Evolutionary conservation across 2,797 vertebrate species (phyloP), one percentile per base, ranked within the genome.

Genomic region (Forpus xanthops): DNA sequence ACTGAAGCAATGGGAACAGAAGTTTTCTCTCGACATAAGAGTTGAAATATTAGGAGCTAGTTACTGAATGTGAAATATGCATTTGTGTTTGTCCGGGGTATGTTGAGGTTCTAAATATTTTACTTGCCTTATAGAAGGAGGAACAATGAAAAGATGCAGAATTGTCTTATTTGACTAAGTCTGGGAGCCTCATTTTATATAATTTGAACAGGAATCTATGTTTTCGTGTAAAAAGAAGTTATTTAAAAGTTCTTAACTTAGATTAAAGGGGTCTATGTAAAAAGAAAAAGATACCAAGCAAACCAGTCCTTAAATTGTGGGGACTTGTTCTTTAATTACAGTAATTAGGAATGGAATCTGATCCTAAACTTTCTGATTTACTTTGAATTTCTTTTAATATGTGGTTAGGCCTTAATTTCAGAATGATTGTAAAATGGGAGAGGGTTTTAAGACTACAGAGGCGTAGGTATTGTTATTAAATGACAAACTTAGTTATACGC

Each of bases 321-420:
- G 94, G 92, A 96, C 95, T 94, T 96, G 96, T 96, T 96, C 0
- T 37, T 93, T 96, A 95, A 96, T 96, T 96, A 96, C 76, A 93
- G 94, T 92, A 96, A 96, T 95, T 96, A 96, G 94, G 92, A 95
- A 94, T 86, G 94, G 96, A 96, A 97, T 96, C 91, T 85, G 83
- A 97, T 96, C 74, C 94, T 92, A 95, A 96, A 97, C 15, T 52
- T 95, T 93, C 83, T 93, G 95, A 96, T 96, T 95, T 96, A 86
- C 85, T 96, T 94, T 92, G 93, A 87, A 47, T 79, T 93, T 85
- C 67, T 91, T 95, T 86, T 78, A 90, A 88, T 93, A 81, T 64
- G 87, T 94, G 82, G 74, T 86, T 93, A 93, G 64, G 80, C 85
- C 79, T 91, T 93, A 86, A 94, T 93, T 96, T 94, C 74, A 76